Conservation (phyloP, 2,888 invertebrate species). For the Latheticus oryzae region DNA sequence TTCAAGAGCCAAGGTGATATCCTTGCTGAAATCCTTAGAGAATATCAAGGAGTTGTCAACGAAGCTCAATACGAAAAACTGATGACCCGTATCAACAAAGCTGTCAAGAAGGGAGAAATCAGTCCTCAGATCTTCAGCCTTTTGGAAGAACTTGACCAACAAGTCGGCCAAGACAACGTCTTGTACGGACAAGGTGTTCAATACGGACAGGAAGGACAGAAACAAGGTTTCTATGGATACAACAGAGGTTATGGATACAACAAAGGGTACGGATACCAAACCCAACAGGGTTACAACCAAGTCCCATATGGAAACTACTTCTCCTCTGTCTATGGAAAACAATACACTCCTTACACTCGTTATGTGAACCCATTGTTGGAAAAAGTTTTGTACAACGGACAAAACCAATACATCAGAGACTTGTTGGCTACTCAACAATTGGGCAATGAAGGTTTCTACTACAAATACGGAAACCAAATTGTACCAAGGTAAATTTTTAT, state of each 20-base stretch:
- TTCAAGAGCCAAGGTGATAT: conserved; percentile 41
- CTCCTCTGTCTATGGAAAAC: background rate
- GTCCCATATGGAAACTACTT: conserved; percentile 3
- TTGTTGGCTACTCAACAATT: conserved; percentile 18
- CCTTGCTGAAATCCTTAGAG: conserved; percentile 44
- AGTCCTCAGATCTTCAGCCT: conserved; percentile 41
- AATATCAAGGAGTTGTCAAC: conserved; percentile 48
- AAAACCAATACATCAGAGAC: background rate
- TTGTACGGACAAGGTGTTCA: background rate
- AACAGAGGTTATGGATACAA: background rate
- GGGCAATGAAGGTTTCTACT: background rate
- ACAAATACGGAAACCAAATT: conserved; percentile 1
- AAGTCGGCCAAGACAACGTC: background rate
- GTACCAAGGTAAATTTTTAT: background rate
- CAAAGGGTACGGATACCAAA: background rate
- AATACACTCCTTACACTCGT: background rate
- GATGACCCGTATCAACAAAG: conserved; percentile 42
- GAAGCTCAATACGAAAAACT: conserved; percentile 45
- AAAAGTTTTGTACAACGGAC: background rate
- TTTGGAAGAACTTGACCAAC: conserved; percentile 22
- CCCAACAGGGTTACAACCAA: background rate
- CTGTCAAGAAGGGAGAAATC: conserved; percentile 46
- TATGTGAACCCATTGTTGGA: conserved; percentile 10
- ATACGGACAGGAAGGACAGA: background rate
- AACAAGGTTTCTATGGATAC: no score